phyloP scores from a whole-genome alignment of 2,113 vertebrate genomes.

The Amphilophus citrinellus region DNA sequence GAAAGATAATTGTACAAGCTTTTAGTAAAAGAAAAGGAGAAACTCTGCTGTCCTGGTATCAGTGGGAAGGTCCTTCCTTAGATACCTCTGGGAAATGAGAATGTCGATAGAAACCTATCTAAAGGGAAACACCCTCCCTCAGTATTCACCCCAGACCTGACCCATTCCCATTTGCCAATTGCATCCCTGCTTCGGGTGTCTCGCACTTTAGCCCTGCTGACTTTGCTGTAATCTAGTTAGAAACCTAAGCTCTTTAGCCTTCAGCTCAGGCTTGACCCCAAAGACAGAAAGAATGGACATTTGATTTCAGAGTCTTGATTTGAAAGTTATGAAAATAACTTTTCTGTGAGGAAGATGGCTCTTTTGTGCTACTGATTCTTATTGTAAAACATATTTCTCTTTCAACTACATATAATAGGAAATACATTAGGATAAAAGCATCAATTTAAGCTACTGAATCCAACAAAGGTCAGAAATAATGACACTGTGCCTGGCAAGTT shows the following conservation, averaged over 20 bases:
- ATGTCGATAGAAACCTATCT: not conserved
- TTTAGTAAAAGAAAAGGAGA: not conserved
- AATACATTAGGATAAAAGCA: slow-evolving; percentile 14
- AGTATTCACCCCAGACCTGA: slow-evolving; percentile 31
- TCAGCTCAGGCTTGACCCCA: slow-evolving; percentile 31
- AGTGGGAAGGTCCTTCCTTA: slow-evolving; percentile 5
- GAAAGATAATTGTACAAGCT: not conserved
- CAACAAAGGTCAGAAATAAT: slow-evolving; percentile 26
- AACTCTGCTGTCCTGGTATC: not conserved
- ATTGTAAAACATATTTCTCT: not conserved
- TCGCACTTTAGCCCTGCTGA: slow-evolving; percentile 46
- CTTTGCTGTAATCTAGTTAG: slow-evolving; percentile 70
- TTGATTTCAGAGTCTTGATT: slow-evolving; percentile 10
- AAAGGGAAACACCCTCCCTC: not conserved
- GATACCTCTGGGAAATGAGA: not conserved
- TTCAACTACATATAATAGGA: not conserved
- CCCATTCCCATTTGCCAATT: slow-evolving; percentile 67
- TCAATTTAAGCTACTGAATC: not conserved
- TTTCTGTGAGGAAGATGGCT: not conserved
- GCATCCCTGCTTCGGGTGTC: slow-evolving; percentile 51
- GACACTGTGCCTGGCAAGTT: not conserved
- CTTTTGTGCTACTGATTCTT: not conserved
- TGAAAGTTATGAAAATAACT: not conserved
- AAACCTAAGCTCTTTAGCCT: slow-evolving; percentile 47
- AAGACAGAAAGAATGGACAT: slow-evolving; percentile 21